Base-by-base conservation (phyloP, 1,140 invertebrate genomes). In the Zaprionus capensis region DNA sequence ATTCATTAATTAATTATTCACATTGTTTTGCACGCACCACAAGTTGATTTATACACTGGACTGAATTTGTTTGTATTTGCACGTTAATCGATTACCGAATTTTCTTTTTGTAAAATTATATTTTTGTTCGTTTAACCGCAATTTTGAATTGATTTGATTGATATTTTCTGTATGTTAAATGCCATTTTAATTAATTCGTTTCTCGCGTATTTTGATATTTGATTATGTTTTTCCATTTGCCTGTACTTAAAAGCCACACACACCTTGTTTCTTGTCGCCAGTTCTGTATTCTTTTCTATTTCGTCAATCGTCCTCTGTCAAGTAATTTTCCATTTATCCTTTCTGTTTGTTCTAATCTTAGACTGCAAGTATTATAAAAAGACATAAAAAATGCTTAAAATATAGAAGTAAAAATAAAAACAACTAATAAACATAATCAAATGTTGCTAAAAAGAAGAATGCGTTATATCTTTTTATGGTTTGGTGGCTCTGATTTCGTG, bases 341-440 rank as follows among this genome's bases (percentile, higher is more conserved):
- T 49, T 59, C 63, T 76, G 53, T 71, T 58, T 62, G 78, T 87
- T 87, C 38, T 73, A 76, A 76, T 66, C 62, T 84, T 79, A 81
- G 79, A 86, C 84, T 69, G 61, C 72, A 88, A 88, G 84, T 88
- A 88, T 88, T 88, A 88, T 67, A 41, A 90, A 83, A 88, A 74
- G 80, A 81, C 80, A 78, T 57, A 34, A 68, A 61, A 79, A 88
- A 80, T 81, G 58, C 68, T 76, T 82, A 73, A 82, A 78, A 57
- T 51, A 71, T 20, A 57, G 55, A 55, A 26, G 34, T 53, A 46
- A 46, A 46, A 34, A 26, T 24, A 56, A 62, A 61, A 38, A 68
- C 59, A 34, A 20, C 22, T 26, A 67, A 72, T 72, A 71, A 68
- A 73, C 64, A 77, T 67, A 77, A 77, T 72, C 38, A 67, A 76